Percentiles rank a stretch among this genome's conserved stretches.
Evolutionary conservation across 2,113 vertebrate genomes (phyloP).

Genomic region (Sylvilagus bachmani): DNA sequence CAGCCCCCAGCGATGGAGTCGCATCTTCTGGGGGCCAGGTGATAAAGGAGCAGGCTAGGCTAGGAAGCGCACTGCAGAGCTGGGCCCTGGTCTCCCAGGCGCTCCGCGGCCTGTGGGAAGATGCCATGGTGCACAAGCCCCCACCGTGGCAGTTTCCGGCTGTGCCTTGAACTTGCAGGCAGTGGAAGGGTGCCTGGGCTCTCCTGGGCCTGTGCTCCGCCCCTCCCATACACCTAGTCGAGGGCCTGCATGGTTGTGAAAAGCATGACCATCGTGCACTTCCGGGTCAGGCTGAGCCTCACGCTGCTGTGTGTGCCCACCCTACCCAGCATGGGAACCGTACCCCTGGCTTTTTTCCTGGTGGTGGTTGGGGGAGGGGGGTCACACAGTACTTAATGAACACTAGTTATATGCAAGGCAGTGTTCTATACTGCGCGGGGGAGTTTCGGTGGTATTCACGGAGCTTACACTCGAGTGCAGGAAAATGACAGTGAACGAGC

Average conservation of each 20-base stretch:
- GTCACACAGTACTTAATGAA: neutral
- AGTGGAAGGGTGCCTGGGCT: no score
- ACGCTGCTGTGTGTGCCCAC: neutral
- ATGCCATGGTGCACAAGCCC: neutral
- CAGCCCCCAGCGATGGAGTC: neutral
- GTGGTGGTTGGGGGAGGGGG: neutral
- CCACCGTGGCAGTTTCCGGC: rapidly evolving
- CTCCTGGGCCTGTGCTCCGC: neutral
- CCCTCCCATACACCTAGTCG: neutral
- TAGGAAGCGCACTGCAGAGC: neutral
- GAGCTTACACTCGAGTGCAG: neutral
- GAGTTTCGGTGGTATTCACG: rapidly evolving
- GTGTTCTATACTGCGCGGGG: neutral
- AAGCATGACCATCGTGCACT: no score
- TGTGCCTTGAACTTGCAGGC: neutral
- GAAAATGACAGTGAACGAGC: neutral
- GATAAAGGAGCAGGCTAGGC: no score
- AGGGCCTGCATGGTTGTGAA: neutral
- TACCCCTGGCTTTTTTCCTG: neutral
- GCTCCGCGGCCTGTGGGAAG: rapidly evolving
- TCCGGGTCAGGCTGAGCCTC: neutral
- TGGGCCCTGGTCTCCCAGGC: neutral
- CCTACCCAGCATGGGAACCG: neutral
- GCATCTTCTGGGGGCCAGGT: neutral
- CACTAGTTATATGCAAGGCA: neutral